These are phyloP conservation scores for Lates calcarifer DNA, from an alignment of 2,113 vertebrate species.

Conservation along the genomic window DNA sequence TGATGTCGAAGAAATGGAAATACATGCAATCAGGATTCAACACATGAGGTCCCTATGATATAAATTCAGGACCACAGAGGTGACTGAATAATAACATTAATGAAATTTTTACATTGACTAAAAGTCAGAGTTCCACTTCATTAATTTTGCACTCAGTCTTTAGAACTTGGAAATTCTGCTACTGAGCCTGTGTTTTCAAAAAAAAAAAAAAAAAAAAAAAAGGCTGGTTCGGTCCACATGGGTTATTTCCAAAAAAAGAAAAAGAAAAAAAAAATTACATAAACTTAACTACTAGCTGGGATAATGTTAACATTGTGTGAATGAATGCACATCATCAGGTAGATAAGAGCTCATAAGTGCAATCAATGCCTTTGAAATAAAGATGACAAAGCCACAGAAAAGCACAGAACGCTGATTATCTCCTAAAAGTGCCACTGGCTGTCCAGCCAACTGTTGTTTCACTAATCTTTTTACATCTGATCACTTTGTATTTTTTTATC, in stretches of 20 bases:
- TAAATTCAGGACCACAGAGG: slow-evolving; percentile 81
- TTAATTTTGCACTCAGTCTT: slow-evolving; percentile 78
- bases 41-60: slow-evolving; percentile 72
- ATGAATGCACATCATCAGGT: slow-evolving; percentile 67
- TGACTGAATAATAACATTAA: slow-evolving; percentile 83
- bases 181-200: slow-evolving; percentile 17
- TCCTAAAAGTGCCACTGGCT: slow-evolving; percentile 54
- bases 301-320: slow-evolving; percentile 66
- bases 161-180: slow-evolving; percentile 48
- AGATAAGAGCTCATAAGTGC: slow-evolving; percentile 62
- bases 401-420: slow-evolving; percentile 65
- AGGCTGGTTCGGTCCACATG: slow-evolving; percentile 12
- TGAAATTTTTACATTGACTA: slow-evolving; percentile 83
- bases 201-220: no score
- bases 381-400: slow-evolving; percentile 54
- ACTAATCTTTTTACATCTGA: slow-evolving; percentile 63
- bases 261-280: no score
- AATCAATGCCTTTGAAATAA: slow-evolving; percentile 74
- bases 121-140: slow-evolving; percentile 80
- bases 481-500: slow-evolving; percentile 46
- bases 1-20: slow-evolving; percentile 74
- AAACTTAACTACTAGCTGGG: slow-evolving; percentile 35
- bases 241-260: slow-evolving; percentile 49
- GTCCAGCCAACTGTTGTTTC: slow-evolving; percentile 40
- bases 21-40: slow-evolving; percentile 80